These are phyloP conservation scores for Acronicta alni DNA, from an alignment of 2,888 invertebrate genomes.

Conservation along the genomic window DNA sequence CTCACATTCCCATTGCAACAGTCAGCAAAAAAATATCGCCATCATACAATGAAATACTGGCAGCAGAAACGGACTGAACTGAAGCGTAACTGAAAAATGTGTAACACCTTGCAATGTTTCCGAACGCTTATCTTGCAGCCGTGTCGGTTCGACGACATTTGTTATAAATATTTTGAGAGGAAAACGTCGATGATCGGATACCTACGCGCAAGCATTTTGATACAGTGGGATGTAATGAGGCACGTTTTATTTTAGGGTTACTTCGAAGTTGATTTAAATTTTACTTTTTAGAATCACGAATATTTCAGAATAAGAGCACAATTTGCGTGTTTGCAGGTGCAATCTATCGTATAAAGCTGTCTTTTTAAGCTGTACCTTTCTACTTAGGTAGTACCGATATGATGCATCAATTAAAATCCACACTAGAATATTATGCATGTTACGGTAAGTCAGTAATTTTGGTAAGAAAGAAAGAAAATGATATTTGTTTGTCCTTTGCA, in stretches of 20 bases:
- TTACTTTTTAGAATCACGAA: not conserved
- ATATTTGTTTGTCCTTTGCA: too few relatives aligned
- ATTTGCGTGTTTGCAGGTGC: too few relatives aligned
- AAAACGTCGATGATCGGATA: conserved; percentile 23
- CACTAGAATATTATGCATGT: too few relatives aligned
- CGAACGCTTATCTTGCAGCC: conserved; percentile 68
- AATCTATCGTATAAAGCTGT: too few relatives aligned
- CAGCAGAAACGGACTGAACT: conserved; percentile 70
- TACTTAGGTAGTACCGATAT: too few relatives aligned
- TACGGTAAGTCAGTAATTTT: too few relatives aligned
- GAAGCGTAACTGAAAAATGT: conserved; percentile 80
- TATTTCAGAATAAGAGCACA: not conserved
- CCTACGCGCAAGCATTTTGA: conserved; percentile 21
- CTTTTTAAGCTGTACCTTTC: too few relatives aligned
- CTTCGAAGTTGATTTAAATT: not conserved
- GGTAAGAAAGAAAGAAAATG: too few relatives aligned
- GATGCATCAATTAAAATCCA: too few relatives aligned
- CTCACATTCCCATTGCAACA: conserved; percentile 57
- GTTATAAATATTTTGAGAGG: conserved; percentile 52
- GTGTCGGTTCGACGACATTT: conserved; percentile 61
- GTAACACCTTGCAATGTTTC: conserved; percentile 78
- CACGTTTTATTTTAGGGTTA: conserved; percentile 4
- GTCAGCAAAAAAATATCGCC: conserved; percentile 72
- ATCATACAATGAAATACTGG: conserved; percentile 70
- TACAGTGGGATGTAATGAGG: not conserved